These are phyloP conservation scores for Oxygymnocypris stewartii DNA, from an alignment of 2,113 vertebrate species.

Conservation along the genomic window DNA sequence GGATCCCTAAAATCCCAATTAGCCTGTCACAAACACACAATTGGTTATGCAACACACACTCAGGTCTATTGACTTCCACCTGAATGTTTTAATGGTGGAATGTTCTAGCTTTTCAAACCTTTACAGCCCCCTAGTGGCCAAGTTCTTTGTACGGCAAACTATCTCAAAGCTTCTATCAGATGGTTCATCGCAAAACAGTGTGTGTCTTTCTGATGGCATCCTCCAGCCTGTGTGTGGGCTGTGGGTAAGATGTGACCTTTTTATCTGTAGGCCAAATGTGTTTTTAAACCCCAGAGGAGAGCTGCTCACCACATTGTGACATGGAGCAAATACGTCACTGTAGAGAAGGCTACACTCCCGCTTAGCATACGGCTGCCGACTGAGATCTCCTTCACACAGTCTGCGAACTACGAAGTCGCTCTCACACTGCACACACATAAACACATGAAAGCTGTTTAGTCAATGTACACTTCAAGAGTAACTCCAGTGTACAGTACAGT, in stretches of 20 bases:
- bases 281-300: conserved; percentile 20
- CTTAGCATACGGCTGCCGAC: conserved; percentile 96
- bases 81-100: not conserved
- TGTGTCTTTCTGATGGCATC: conserved; percentile 11
- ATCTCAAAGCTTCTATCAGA: conserved; percentile 17
- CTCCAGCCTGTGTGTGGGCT: conserved; percentile 39
- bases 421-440: conserved; percentile 81
- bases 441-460: conserved; percentile 31
- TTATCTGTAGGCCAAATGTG: conserved; percentile 29
- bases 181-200: conserved; percentile 27
- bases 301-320: conserved; percentile 92
- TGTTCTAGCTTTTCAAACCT: not conserved
- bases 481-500: not conserved
- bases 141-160: not conserved
- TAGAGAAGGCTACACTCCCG: conserved; percentile 94
- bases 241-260: conserved; percentile 54
- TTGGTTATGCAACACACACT: conserved; percentile 1
- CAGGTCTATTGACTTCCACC: not conserved
- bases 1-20: not conserved
- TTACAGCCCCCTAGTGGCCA: conserved; percentile 42
- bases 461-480: not conserved
- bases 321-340: conserved; percentile 94
- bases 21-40: not conserved
- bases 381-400: conserved; percentile 93
- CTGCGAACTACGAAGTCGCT: conserved; percentile 83